Evolutionary conservation across 1,140 invertebrate genomes (phyloP).

Genomic region (Drosophila pectinifera): DNA sequence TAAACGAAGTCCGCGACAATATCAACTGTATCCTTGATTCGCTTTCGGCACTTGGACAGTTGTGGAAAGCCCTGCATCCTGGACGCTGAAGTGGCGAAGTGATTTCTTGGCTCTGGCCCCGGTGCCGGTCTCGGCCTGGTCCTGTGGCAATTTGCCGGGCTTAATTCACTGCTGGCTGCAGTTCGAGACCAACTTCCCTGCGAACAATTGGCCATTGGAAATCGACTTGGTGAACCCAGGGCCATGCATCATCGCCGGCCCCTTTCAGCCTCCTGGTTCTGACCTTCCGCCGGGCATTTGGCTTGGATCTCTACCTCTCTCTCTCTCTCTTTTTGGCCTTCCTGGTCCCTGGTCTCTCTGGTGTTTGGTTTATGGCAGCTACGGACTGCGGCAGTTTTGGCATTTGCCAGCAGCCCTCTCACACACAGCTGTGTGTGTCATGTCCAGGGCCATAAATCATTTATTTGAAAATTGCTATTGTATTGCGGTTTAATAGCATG

Average conservation of each 20-base stretch:
- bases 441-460: constrained; percentile 77
- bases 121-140: too few species aligned
- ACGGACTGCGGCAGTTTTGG: constrained; percentile 59
- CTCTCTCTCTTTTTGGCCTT: constrained; percentile 18
- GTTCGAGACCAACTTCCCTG: constrained; percentile 2
- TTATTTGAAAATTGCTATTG: constrained; percentile 82
- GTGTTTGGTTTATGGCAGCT: constrained; percentile 55
- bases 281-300: constrained; percentile 31
- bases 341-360: constrained; percentile 7
- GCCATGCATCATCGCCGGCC: constrained; percentile 43
- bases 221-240: constrained; percentile 58
- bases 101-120: constrained; percentile 19
- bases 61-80: not conserved
- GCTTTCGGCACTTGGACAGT: too few species aligned
- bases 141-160: constrained; percentile 18
- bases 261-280: constrained; percentile 10
- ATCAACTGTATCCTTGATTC: not conserved
- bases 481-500: constrained; percentile 82
- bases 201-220: constrained; percentile 38
- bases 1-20: not conserved
- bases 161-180: constrained; percentile 30
- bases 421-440: constrained; percentile 48
- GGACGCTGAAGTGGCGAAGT: constrained; percentile 1
- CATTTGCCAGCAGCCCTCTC: constrained; percentile 39
- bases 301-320: constrained; percentile 15